Evolutionary conservation across 2,113 vertebrate species (phyloP), one percentile per base, ranked within the genome.

Genomic region (Sapajus apella): DNA sequence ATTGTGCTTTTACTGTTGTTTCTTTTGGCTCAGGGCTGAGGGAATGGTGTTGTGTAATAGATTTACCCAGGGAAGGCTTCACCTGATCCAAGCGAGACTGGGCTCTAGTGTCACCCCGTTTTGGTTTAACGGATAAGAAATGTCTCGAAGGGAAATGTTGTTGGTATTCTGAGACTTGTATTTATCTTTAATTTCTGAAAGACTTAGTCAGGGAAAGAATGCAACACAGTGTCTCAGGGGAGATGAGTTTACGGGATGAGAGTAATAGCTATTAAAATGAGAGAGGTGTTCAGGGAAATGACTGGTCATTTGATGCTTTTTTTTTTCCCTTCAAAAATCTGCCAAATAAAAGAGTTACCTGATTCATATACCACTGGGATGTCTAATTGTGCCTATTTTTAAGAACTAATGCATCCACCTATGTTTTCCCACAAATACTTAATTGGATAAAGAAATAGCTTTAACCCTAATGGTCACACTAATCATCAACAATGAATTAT

Each of bases 1-100:
- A 98, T 97, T 98, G 92, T 97, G 89, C 84, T 90, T 97, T 97
- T 95, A 92, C 96, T 96, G 81, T 97, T 98, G 96, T 98, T 98
- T 96, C 92, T 97, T 95, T 98, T 98, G 98, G 97, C 98, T 94
- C 90, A 3, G 56, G 56, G 68, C 30, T 93, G 75, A 93, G 72
- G 90, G 95, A 96, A 96, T 2, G 25, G 95, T 92, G 95, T 98
- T 97, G 93, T 94, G 91, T 97, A 97, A 97, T 77, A 87, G 79
- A 97, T 94, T 96, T 96, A 97, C 23, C 94, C 94, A 96, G 96
- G n/a, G 87, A 95, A 91, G 73, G 40, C 86, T 96, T 97, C 90
- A 98, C 96, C 95, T 98, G 96, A 97, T 95, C 45, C 70, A 75
- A 96, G 66, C 43, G 90, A 87, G 68, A 56, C 52, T 58, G 47